Conservation (phyloP, 2,113 vertebrate genomes). For the Python bivittatus region DNA sequence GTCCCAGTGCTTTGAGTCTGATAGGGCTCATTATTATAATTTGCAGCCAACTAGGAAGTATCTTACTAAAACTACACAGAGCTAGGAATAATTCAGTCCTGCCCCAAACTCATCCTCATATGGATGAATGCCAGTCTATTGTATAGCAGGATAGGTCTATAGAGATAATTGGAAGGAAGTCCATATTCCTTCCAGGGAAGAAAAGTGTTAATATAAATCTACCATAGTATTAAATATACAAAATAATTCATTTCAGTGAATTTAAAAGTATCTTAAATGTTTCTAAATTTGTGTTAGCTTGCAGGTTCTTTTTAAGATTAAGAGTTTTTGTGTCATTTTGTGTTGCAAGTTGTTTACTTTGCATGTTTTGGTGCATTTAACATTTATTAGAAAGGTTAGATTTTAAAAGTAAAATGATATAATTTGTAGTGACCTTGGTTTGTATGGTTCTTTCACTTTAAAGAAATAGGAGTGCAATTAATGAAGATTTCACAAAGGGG, state of each 20-base stretch:
- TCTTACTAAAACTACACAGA: too few species aligned
- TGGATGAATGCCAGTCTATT: too few species aligned
- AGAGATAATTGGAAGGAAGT: not conserved
- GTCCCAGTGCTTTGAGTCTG: too few species aligned
- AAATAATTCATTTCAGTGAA: not conserved
- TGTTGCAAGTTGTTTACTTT: not conserved
- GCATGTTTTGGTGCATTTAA: not conserved
- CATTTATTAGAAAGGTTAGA: not conserved
- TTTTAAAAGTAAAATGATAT: not conserved
- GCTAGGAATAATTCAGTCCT: too few species aligned
- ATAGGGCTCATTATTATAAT: too few species aligned
- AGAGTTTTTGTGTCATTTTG: not conserved
- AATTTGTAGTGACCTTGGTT: not conserved
- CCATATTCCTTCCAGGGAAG: not conserved
- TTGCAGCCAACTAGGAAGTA: too few species aligned
- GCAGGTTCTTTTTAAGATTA: not conserved
- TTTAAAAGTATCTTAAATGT: not conserved
- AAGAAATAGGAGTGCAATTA: not conserved
- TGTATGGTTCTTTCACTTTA: not conserved
- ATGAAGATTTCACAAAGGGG: not conserved
- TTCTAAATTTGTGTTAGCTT: not conserved
- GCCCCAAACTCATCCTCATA: too few species aligned
- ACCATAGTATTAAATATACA: not conserved
- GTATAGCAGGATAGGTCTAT: too few species aligned
- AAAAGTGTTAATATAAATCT: not conserved